Base-by-base conservation (phyloP, 1,140 invertebrate genomes). In the Brachionus sp. region DNA sequence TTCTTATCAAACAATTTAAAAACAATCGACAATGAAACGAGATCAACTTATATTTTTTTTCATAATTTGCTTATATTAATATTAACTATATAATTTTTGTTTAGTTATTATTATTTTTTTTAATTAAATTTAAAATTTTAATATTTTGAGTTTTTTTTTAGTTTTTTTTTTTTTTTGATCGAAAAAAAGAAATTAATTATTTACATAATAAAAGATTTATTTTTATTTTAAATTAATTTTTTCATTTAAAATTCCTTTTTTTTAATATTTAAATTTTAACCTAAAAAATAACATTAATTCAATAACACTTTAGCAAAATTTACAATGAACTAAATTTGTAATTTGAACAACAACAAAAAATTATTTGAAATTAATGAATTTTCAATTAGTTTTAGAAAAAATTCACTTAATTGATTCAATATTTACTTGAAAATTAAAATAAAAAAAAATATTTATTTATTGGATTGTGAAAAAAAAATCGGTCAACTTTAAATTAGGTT, bases 21-120 rank as follows among this genome's bases (percentile, higher is more conserved):
- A 66, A 33, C 5, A 66, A 66, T 66, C 33, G 64, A 66, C 64
- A 66, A 66, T 66, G 64, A 66, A 66, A 66, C 12, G 25, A 66
- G 5, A 66, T 33, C 33, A 33, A 33, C 13, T 13, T 13, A 35
- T 29, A 25, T 37, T 35, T 66, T 33, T 66, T 66, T 66, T 9
- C 13, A 33, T 37, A 66, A 33, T 33, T 66, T 66, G 25, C 10
- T 66, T 66, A 29, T 37, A n/a, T 57, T 57, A 57, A 57, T 19
- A 23, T 19, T 57, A 57, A 57, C 50, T 57, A 57, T 57, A 57
- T 57, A 23, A 57, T 57, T 57, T 57, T 57, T 57, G 46, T 53
- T 57, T 57, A 57, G 50, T 57, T 57, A 57, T 57, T 57, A 57
- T 57, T 53, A 2, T 53, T 57, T 57, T 50, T 57, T 57, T 57